Evolutionary conservation across 1,140 invertebrate species (phyloP).

Genomic region (Marisa cornuarietis): DNA sequence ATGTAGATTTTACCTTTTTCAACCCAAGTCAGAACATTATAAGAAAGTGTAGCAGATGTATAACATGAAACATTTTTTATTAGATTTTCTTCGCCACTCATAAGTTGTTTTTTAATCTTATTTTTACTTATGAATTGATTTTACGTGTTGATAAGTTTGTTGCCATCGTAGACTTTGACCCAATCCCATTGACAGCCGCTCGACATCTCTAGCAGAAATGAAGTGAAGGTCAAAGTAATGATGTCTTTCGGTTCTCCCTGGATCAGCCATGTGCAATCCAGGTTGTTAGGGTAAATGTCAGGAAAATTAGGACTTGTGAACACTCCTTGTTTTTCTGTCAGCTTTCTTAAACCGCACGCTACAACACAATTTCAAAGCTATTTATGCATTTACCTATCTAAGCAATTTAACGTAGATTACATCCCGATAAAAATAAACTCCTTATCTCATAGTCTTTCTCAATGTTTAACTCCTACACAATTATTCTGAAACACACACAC

Average conservation of each 20-base stretch:
- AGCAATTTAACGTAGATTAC: no score
- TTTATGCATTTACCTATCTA: no score
- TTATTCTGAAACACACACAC: no score
- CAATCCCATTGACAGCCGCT: not conserved
- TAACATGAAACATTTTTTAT: no score
- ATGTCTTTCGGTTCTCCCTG: not conserved
- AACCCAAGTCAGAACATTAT: not conserved
- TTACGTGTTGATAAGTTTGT: no score
- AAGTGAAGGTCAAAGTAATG: not conserved
- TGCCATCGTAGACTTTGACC: slow-evolving; percentile 7
- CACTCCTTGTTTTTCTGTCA: not conserved
- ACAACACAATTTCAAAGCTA: not conserved
- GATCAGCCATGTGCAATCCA: slow-evolving; percentile 4
- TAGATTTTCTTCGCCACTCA: no score
- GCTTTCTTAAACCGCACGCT: not conserved
- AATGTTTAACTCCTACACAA: no score
- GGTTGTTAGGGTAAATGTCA: not conserved
- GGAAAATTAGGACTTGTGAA: not conserved
- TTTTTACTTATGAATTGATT: not conserved
- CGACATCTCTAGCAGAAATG: not conserved
- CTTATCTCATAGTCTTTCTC: no score
- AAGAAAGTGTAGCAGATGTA: no score
- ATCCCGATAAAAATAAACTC: no score
- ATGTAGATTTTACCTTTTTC: not conserved
- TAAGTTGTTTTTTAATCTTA: no score